Percentiles rank a stretch among this genome's conserved stretches.
Evolutionary conservation across 2,888 invertebrate genomes (phyloP).

Genomic region (Hirtodrosophila alboralis): DNA sequence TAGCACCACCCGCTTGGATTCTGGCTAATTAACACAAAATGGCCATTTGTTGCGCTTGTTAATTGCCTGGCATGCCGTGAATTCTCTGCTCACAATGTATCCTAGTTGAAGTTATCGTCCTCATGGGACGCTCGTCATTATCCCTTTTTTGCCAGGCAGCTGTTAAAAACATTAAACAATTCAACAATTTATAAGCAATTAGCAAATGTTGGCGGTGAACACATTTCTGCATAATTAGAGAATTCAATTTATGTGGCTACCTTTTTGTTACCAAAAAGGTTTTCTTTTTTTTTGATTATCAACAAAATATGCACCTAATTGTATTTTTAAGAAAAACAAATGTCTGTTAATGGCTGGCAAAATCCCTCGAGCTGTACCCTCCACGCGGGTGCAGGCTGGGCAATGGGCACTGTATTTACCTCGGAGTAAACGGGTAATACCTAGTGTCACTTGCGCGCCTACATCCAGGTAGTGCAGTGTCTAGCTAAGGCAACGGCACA

Average conservation of each 20-base stretch:
- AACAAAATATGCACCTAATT: constrained; percentile 24
- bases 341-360: not conserved
- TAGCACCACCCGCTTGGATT: not conserved
- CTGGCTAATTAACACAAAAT: constrained; percentile 64
- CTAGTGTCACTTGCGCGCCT: no score
- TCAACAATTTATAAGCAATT: constrained; percentile 72
- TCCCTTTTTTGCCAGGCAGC: constrained; percentile 64
- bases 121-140: constrained; percentile 57
- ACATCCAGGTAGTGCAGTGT: no score
- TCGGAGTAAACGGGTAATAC: no score
- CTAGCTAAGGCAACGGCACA: no score
- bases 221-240: constrained; percentile 56
- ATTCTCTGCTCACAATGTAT: not conserved
- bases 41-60: constrained; percentile 68
- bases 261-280: constrained; percentile 18
- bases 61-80: constrained; percentile 44
- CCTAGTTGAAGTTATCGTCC: constrained; percentile 29
- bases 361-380: no score
- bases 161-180: constrained; percentile 64
- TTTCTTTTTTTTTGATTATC: not conserved
- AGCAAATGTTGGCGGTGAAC: constrained; percentile 44
- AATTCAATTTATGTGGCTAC: constrained; percentile 37
- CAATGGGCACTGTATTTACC: no score
- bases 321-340: constrained; percentile 4
- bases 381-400: no score